Evolutionary conservation across 2,113 vertebrate genomes (phyloP), one percentile per base, ranked within the genome.

Genomic region (Zootoca vivipara): DNA sequence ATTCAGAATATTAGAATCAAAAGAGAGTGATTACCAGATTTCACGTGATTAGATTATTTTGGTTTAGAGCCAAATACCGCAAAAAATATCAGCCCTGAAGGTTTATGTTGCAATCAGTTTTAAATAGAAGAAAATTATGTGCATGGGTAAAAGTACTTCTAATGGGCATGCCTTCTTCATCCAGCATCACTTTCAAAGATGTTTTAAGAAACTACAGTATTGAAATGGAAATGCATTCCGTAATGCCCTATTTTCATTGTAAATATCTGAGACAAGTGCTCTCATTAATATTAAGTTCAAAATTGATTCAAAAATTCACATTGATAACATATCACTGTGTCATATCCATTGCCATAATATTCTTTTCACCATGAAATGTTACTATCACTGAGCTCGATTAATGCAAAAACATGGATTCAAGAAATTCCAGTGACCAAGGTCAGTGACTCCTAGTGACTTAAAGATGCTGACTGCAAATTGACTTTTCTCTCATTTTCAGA

Each of bases 401-500:
- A n/a, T 42, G 12, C n/a, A 42, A 6, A 10, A 64, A 6, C 64
- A 3, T 62, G 56, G 74, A 40, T 84, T 46, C 18, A 9, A 40
- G 20, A 9, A 18, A 9, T 85, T 35, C 30, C 30, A 3, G 18
- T 74, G 7, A 1, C 40, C 33, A 24, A 70, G 35, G 22, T 78
- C 8, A 74, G n/a, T 74, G 56, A 80, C 1, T 35, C 88, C 84
- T 92, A 74, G 52, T 64, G 69, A 28, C 69, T 5, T 2, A 70
- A 52, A 7, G 52, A 58, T 3, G 1, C 70, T 58, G 83, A 75
- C 92, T 88, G 92, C 90, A 92, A 91, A 91, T 77, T 95, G 85
- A 86, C 24, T 93, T 86, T 93, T 70, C 95, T 94, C 97, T 92
- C 93, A 83, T 85, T 93, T 95, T 82, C 95, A 99, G 99, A 97